A percentile compares a stretch with the other conserved stretches of the same genome.
phyloP scores from a whole-genome alignment of 2,797 vertebrate genomes.

The Silurus aristotelis region DNA sequence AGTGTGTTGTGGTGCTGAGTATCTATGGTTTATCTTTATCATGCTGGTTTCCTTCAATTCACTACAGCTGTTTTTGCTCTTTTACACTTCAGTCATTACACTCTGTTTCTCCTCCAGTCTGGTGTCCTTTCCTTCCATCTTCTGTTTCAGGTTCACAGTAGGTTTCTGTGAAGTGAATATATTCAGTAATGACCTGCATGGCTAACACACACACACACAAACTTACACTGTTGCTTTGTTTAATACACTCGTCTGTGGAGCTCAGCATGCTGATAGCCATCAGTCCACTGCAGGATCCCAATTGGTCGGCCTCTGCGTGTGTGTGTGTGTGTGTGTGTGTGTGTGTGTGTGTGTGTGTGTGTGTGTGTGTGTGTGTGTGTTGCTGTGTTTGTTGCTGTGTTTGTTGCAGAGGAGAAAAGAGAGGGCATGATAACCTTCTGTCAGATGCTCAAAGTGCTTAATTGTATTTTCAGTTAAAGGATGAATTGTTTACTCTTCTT shows the following conservation, averaged over 20 bases:
- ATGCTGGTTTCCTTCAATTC: no score
- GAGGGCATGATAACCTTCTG: background rate
- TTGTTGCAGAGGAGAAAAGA: slow-evolving; percentile 18
- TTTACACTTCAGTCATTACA: background rate
- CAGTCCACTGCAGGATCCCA: slow-evolving; percentile 56
- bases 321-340: slow-evolving; percentile 30
- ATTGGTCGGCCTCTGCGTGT: slow-evolving; percentile 33
- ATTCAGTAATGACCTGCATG: slow-evolving; percentile 41
- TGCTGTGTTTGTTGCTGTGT: background rate
- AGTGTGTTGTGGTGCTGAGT: no score
- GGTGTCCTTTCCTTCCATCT: background rate
- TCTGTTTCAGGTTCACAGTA: background rate
- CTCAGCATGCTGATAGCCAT: slow-evolving; percentile 47
- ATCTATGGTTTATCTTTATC: no score
- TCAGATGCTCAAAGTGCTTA: background rate
- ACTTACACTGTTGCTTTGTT: slow-evolving; percentile 51
- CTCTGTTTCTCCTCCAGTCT: background rate
- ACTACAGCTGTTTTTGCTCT: background rate
- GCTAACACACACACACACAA: slow-evolving; percentile 22
- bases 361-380: slow-evolving; percentile 35
- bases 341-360: slow-evolving; percentile 30
- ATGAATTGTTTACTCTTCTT: background rate
- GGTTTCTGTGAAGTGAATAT: slow-evolving; percentile 23
- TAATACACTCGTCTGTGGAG: slow-evolving; percentile 40
- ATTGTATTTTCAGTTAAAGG: slow-evolving; percentile 3